These are phyloP conservation scores for Cerceris ruficornis DNA, from an alignment of 2,888 invertebrate genomes.

Conservation along the genomic window DNA sequence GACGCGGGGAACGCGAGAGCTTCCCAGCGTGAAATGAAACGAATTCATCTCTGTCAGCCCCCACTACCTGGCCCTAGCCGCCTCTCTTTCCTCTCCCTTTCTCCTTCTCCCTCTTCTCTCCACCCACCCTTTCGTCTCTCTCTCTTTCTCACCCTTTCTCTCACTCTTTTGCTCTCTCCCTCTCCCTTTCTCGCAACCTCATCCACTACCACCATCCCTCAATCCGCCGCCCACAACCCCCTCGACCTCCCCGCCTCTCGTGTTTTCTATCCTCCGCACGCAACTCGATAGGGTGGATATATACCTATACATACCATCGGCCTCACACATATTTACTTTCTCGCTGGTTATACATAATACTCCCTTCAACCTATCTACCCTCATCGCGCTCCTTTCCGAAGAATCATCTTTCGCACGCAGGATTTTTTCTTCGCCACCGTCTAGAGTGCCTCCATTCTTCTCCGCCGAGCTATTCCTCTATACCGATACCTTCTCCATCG, in stretches of 20 bases:
- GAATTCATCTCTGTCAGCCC: slow-evolving; percentile 83
- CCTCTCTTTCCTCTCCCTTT: slow-evolving; percentile 48
- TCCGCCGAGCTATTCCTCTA: slow-evolving; percentile 36
- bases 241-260: slow-evolving; percentile 44
- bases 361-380: slow-evolving; percentile 62
- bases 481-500: slow-evolving; percentile 28
- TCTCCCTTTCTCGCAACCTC: slow-evolving; percentile 45
- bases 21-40: slow-evolving; percentile 83
- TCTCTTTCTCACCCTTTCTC: slow-evolving; percentile 27
- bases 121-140: slow-evolving; percentile 38
- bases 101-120: slow-evolving; percentile 58
- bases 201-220: slow-evolving; percentile 64
- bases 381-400: slow-evolving; percentile 63
- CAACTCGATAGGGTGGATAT: slow-evolving; percentile 71
- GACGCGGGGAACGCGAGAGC: slow-evolving; percentile 82
- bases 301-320: slow-evolving; percentile 48
- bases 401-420: slow-evolving; percentile 69
- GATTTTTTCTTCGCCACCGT: slow-evolving; percentile 43
- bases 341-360: slow-evolving; percentile 64
- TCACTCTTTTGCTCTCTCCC: slow-evolving; percentile 36
- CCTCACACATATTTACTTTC: slow-evolving; percentile 58
- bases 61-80: slow-evolving; percentile 69
- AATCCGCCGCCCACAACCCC: slow-evolving; percentile 70
- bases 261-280: slow-evolving; percentile 78
- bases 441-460: slow-evolving; percentile 41